phyloP scores from a whole-genome alignment of 2,113 vertebrate genomes.

The Xenopus borealis region DNA sequence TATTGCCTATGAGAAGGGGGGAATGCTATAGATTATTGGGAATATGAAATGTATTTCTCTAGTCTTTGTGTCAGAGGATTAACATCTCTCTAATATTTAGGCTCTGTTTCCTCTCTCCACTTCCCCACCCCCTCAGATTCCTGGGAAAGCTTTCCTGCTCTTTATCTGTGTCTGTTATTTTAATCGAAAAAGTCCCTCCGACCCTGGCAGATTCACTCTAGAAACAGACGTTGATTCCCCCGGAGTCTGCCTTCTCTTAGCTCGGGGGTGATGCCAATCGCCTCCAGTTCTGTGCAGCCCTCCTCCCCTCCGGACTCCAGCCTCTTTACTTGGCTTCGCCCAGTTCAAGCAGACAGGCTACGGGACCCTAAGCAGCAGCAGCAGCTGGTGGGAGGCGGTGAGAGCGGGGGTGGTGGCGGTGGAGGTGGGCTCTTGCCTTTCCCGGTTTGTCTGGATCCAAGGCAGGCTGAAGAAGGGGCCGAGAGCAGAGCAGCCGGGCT shows the following conservation, averaged over 20 bases:
- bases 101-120: too few species aligned
- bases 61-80: too few species aligned
- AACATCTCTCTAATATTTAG: too few species aligned
- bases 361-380: conserved; percentile 40
- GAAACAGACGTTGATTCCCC: too few species aligned
- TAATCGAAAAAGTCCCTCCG: too few species aligned
- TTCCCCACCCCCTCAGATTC: too few species aligned
- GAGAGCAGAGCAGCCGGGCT: conserved; percentile 25
- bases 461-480: conserved; percentile 24
- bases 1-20: background rate
- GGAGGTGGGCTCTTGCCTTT: conserved; percentile 29
- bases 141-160: too few species aligned
- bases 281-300: conserved; percentile 27
- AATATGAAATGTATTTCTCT: too few species aligned
- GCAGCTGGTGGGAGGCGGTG: background rate
- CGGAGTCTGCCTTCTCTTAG: background rate
- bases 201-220: too few species aligned
- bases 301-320: conserved; percentile 7
- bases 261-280: conserved; percentile 28
- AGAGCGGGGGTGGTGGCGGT: conserved; percentile 20
- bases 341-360: conserved; percentile 15
- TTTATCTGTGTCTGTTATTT: too few species aligned
- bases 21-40: too few species aligned
- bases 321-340: background rate
- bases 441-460: conserved; percentile 27